These are phyloP conservation scores for Pangasius sanitwongsei DNA, from an alignment of 2,797 vertebrate species.

Conservation along the genomic window DNA sequence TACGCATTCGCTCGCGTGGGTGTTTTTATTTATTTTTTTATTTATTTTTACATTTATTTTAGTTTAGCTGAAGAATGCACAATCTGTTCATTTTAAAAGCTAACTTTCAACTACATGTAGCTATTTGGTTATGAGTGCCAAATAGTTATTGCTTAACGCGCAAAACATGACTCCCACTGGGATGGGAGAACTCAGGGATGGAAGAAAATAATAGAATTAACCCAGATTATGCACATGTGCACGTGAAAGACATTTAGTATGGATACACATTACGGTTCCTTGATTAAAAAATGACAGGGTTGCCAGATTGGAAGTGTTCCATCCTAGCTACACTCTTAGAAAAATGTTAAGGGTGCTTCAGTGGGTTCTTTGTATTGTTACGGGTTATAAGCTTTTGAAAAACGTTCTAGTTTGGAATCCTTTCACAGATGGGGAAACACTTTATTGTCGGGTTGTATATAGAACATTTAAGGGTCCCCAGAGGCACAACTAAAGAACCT, in stretches of 20 bases:
- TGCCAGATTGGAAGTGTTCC: neutral
- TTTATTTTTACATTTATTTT: neutral
- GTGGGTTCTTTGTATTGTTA: neutral
- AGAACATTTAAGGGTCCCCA: neutral
- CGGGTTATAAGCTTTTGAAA: neutral
- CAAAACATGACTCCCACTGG: neutral
- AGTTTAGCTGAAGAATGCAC: neutral
- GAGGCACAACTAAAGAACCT: neutral
- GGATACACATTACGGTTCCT: neutral
- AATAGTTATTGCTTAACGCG: neutral
- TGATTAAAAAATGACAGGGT: neutral
- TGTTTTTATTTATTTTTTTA: neutral
- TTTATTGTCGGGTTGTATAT: neutral
- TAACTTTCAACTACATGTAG: neutral
- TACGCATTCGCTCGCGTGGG: conserved; percentile 5
- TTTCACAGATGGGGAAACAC: neutral
- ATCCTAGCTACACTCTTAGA: neutral
- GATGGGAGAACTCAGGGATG: too few relatives aligned
- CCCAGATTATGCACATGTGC: neutral
- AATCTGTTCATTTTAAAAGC: too few relatives aligned
- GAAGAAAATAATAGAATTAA: neutral
- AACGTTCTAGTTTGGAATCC: neutral
- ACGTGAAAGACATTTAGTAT: neutral
- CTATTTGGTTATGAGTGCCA: neutral
- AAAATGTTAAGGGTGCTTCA: neutral